Base-by-base conservation (phyloP, 2,888 invertebrate species). In the Isotomurus palustris region DNA sequence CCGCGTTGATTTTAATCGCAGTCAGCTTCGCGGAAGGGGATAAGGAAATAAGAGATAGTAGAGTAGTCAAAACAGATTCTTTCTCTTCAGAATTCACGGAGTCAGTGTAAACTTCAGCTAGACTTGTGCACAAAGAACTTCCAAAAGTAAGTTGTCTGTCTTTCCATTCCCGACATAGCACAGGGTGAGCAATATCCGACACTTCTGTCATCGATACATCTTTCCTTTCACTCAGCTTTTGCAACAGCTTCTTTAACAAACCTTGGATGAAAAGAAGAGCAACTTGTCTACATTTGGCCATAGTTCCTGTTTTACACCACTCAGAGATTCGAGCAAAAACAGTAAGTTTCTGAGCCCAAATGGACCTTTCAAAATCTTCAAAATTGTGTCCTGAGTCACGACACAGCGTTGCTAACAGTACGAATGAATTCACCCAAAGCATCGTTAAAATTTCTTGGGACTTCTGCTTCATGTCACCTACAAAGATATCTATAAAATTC, bases 281-380 rank as follows among this genome's bases (percentile, higher is more conserved):
- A 1, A 61, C 45, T 43, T 62, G 53, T 19, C 67, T 44, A 27
- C 64, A 63, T 29, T 54, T 58, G 3, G 54, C 57, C 17, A 53
- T 51, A 3, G 67, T 53, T 12, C 51, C 48, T 6, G 53, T 43
- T 25, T 66, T 59, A 3, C 66, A 41, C 69, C 69, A 69, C 5
- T 51, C 49, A 17, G 55, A 27, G 5, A 69, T 36, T 40, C 56
- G 56, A 1, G 51, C 28, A 41, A 67, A 64, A 28, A 69, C 51
- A 2, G 54, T 53, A 12, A 49, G 24, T 43, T 62, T 58, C 38
- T 66, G 63, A 21, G 25, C 40, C 61, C 62, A 66, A 17, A 67
- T 52, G 19, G 60, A 54, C 14, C 66, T 38, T 56, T 69, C 67
- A 10, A 69, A 47, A 52, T 67, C 67, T 56, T 69, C 67, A 52